These are phyloP conservation scores for Amblyopsis rosae DNA, from an alignment of 2,113 vertebrate genomes.

Conservation along the genomic window DNA sequence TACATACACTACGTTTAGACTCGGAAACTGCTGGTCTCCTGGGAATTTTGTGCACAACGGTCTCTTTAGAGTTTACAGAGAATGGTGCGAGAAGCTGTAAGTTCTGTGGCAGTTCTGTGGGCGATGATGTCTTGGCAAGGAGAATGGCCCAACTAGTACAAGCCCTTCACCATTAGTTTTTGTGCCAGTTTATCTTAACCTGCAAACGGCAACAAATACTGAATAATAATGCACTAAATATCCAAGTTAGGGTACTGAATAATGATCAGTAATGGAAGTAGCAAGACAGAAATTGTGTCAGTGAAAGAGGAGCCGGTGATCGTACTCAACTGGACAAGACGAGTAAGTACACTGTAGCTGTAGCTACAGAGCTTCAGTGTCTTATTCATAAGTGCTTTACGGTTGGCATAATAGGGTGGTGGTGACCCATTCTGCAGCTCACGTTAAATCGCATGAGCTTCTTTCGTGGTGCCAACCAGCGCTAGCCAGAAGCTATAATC, in stretches of 20 bases:
- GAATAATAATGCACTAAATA: not conserved
- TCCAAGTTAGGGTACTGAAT: slow-evolving; percentile 6
- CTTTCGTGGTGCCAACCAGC: slow-evolving; percentile 19
- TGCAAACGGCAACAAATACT: not conserved
- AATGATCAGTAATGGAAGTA: slow-evolving; percentile 9
- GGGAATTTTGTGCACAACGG: too few relatives aligned
- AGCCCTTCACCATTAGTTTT: not conserved
- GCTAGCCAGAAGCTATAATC: slow-evolving; percentile 37
- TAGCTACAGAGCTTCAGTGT: slow-evolving; percentile 59
- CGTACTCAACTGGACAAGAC: too few relatives aligned
- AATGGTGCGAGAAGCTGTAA: too few relatives aligned
- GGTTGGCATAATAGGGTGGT: slow-evolving; percentile 17
- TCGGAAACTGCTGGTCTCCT: too few relatives aligned
- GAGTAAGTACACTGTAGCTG: slow-evolving; percentile 3
- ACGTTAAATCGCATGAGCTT: slow-evolving; percentile 30
- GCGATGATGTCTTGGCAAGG: too few relatives aligned
- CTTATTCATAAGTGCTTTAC: slow-evolving; percentile 54
- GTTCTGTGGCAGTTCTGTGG: too few relatives aligned
- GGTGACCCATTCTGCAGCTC: slow-evolving; percentile 37
- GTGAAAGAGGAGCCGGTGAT: slow-evolving; percentile 37
- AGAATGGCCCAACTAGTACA: too few relatives aligned
- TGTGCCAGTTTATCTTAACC: not conserved
- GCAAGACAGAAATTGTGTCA: slow-evolving; percentile 55
- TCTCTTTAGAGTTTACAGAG: too few relatives aligned
- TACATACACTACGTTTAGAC: too few relatives aligned